Evolutionary conservation across 2,113 vertebrate species (phyloP).

Genomic region (Narcine bancroftii): DNA sequence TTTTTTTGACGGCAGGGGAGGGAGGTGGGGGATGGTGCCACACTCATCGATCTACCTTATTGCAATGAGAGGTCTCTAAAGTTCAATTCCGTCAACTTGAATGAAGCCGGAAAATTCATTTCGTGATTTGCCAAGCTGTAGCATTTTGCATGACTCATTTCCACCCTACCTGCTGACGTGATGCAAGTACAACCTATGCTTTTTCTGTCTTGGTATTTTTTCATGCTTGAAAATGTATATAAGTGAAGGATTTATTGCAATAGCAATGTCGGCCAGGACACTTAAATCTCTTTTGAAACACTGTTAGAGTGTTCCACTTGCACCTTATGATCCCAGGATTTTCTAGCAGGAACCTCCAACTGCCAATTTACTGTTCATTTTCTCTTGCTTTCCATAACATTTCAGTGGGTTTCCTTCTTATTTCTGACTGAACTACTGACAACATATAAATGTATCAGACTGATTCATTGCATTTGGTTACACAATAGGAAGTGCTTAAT

Average conservation of each 20-base stretch:
- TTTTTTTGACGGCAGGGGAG: background rate
- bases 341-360: background rate
- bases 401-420: background rate
- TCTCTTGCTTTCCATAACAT: background rate
- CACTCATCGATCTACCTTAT: background rate
- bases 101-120: background rate
- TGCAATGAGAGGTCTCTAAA: background rate
- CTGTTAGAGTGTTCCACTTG: background rate
- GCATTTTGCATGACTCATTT: background rate
- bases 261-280: background rate
- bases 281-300: background rate
- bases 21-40: too few species aligned
- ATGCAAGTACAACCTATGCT: background rate
- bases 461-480: background rate
- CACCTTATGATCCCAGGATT: background rate
- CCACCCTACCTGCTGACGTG: background rate
- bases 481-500: background rate
- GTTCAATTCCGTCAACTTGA: background rate
- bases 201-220: background rate
- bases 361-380: background rate
- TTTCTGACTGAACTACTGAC: background rate
- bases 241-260: conserved; percentile 1
- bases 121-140: background rate
- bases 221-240: background rate
- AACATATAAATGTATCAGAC: background rate